Percentiles rank a stretch among this genome's conserved stretches.
Evolutionary conservation across 2,797 vertebrate species (phyloP).

Genomic region (Amazona finschi): DNA sequence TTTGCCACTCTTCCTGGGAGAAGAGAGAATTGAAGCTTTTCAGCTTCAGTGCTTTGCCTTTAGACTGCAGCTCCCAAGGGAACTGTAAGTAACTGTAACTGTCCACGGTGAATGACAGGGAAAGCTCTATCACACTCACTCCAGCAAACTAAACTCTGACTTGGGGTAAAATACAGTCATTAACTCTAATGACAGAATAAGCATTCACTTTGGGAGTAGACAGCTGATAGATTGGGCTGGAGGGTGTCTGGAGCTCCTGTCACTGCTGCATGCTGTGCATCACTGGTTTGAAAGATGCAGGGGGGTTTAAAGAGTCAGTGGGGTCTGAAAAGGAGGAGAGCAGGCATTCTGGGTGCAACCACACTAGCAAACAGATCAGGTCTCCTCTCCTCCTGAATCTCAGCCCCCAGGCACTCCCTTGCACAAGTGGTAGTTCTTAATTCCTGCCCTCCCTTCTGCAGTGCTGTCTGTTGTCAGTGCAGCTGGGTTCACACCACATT

Average conservation of each 20-base stretch:
- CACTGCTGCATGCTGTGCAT: not conserved
- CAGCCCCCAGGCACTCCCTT: accelerated
- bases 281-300: not conserved
- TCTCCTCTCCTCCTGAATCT: not conserved
- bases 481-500: not conserved
- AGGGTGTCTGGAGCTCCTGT: not conserved
- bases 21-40: not conserved
- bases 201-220: not conserved
- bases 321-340: not conserved
- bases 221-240: not conserved
- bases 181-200: not conserved
- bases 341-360: not conserved
- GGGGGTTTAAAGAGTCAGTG: not conserved
- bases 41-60: not conserved
- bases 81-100: not conserved
- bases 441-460: not conserved
- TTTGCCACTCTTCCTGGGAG: not conserved
- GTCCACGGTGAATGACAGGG: accelerated
- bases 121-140: not conserved
- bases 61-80: not conserved
- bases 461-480: not conserved
- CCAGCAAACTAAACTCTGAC: not conserved
- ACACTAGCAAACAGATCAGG: not conserved
- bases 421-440: not conserved
- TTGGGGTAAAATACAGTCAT: not conserved